Base-by-base conservation (phyloP, 2,888 invertebrate species). In the Psylliodes chrysocephalus region DNA sequence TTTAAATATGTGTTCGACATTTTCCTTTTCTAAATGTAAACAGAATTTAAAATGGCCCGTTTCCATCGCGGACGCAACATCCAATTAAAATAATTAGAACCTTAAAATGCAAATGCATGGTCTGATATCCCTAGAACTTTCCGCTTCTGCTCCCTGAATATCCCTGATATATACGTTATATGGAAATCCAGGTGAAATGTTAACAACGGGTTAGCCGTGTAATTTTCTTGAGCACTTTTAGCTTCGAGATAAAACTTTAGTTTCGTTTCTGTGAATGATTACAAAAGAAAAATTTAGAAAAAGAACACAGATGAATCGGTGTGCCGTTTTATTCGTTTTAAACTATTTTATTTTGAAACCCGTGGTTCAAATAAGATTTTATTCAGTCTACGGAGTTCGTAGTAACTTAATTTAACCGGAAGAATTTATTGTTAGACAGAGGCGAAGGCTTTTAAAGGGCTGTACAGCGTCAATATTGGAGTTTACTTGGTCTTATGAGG, bases 181-280 rank as follows among this genome's bases (percentile, higher is more conserved):
- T 70, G 66, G 60, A 68, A 68, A 69, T 70, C 64, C 61, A 60
- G 44, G 68, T 68, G 60, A 62, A 70, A 68, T 52, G 64, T 65
- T 67, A 65, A 68, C 68, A 65, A 63, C 51, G 55, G 68, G 64
- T 65, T 63, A 54, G 57, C 56, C 52, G 51, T 57, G 56, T 63
- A 60, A 66, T 68, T 66, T 64, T 54, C 57, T 65, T 52, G 47
- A 33, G 54, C 38, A 35, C 40, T 40, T 59, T 47, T 10, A 49
- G 47, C 54, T 22, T 2, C 30, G 52, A 59, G 63, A 59, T 53
- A 54, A 63, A 63, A 57, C 35, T 57, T 33, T 33, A 33, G 22
- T 22, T n/a, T 22, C 3, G 22, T 22, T 22, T 22, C 22, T 4
- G 22, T 22, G 2, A n/a, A n/a, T n/a, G n/a, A n/a, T n/a, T n/a